Conservation (phyloP, 2,888 invertebrate genomes). For the Pristionchus fissidentatus region DNA sequence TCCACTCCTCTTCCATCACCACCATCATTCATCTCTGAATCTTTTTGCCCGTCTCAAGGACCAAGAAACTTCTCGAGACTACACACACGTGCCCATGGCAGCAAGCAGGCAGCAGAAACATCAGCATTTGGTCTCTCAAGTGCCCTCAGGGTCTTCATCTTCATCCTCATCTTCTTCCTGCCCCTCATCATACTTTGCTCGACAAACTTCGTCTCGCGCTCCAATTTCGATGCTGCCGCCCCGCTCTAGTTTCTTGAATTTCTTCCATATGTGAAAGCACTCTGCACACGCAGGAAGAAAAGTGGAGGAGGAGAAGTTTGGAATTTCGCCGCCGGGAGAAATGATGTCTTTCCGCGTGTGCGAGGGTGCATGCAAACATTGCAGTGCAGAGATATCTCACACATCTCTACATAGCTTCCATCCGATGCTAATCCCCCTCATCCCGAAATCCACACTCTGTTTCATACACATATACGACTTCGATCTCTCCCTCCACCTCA, state of each 20-base stretch:
- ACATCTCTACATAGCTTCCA: not conserved
- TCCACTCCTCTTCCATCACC: too few species aligned
- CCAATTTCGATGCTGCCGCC: too few species aligned
- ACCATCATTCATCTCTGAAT: too few species aligned
- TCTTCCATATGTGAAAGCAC: not conserved
- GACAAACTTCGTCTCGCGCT: conserved; percentile 23
- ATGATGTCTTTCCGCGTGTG: conserved; percentile 42
- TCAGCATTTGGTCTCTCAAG: conserved; percentile 34
- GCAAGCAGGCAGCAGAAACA: not conserved
- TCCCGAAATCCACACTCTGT: not conserved
- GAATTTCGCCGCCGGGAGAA: too few species aligned
- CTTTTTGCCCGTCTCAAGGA: too few species aligned
- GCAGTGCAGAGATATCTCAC: too few species aligned
- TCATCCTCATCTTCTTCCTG: not conserved
- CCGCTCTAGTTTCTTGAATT: too few species aligned
- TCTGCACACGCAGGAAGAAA: not conserved
- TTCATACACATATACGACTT: not conserved
- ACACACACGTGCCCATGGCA: too few species aligned
- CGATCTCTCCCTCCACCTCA: not conserved
- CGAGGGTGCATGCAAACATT: conserved; percentile 1
- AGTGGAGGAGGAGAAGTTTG: conserved; percentile 1
- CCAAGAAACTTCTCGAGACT: too few species aligned
- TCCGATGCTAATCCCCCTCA: not conserved
- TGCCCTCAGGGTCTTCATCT: not conserved
- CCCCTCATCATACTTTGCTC: too few species aligned